These are phyloP conservation scores for Shinisaurus crocodilurus DNA, from an alignment of 2,113 vertebrate species.

Conservation along the genomic window DNA sequence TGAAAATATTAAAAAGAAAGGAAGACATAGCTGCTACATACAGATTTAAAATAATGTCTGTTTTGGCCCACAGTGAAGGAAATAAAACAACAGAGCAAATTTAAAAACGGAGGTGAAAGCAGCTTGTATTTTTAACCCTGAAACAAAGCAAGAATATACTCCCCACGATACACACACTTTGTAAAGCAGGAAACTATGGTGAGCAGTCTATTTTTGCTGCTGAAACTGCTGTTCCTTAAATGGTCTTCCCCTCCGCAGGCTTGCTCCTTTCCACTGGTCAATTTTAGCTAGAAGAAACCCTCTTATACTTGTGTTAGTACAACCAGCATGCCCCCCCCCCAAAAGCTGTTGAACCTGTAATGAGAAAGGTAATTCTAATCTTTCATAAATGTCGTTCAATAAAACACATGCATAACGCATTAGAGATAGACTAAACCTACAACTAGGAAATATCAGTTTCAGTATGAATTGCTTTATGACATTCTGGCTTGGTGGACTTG, in stretches of 20 bases:
- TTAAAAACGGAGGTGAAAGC: not conserved
- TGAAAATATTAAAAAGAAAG: too few species aligned
- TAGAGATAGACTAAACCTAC: not conserved
- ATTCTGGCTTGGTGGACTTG: not conserved
- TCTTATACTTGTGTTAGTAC: conserved; percentile 14
- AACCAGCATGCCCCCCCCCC: not conserved
- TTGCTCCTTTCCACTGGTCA: conserved; percentile 1
- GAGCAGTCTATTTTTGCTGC: not conserved
- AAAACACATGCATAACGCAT: not conserved
- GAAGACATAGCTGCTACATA: too few species aligned
- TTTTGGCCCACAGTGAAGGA: not conserved
- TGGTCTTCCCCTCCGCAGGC: not conserved
- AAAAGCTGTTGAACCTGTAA: not conserved
- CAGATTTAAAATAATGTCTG: too few species aligned
- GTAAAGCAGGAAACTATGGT: not conserved
- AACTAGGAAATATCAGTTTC: not conserved
- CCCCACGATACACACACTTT: not conserved
- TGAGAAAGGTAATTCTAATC: not conserved
- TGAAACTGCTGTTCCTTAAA: conserved; percentile 17
- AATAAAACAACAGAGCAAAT: not conserved
- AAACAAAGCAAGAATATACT: not conserved
- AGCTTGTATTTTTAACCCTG: not conserved
- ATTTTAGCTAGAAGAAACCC: not conserved
- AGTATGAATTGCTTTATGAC: not conserved
- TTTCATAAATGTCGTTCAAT: fast-evolving